Evolutionary conservation across 1,140 invertebrate genomes (phyloP).

Genomic region (Aphelenchoides besseyi): DNA sequence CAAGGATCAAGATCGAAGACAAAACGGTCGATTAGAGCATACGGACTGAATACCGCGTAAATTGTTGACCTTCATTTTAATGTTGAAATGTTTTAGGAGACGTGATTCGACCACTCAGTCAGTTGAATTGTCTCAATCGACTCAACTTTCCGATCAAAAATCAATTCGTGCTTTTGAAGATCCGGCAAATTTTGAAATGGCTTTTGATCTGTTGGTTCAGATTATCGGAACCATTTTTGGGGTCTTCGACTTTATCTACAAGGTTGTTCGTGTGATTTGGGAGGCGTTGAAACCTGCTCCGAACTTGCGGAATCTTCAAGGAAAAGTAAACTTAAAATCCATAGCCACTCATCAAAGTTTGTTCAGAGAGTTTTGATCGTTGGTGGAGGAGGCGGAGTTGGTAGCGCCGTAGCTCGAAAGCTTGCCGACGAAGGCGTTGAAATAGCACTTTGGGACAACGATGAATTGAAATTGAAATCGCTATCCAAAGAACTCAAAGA

Average conservation of each 20-base stretch:
- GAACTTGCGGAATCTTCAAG: background rate
- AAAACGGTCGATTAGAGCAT: too few species aligned
- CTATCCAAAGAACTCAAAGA: background rate
- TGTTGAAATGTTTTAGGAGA: too few species aligned
- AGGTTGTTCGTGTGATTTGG: background rate
- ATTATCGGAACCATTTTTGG: background rate
- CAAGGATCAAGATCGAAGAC: too few species aligned
- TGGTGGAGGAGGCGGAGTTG: background rate
- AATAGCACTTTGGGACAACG: conserved; percentile 1
- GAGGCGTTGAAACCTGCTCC: background rate
- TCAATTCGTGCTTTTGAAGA: too few species aligned
- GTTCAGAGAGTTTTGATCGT: background rate
- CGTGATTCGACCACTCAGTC: too few species aligned
- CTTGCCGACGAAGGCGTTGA: background rate
- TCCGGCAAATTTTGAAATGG: too few species aligned
- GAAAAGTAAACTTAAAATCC: background rate
- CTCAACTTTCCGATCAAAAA: too few species aligned
- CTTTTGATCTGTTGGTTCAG: background rate
- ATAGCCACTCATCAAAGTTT: background rate
- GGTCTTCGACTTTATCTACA: background rate
- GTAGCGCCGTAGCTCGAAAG: background rate
- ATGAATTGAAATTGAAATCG: background rate
- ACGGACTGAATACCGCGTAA: too few species aligned
- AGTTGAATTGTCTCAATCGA: too few species aligned
- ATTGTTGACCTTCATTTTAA: too few species aligned